Conservation (phyloP, 2,113 vertebrate genomes). For the Xenus cinereus region DNA sequence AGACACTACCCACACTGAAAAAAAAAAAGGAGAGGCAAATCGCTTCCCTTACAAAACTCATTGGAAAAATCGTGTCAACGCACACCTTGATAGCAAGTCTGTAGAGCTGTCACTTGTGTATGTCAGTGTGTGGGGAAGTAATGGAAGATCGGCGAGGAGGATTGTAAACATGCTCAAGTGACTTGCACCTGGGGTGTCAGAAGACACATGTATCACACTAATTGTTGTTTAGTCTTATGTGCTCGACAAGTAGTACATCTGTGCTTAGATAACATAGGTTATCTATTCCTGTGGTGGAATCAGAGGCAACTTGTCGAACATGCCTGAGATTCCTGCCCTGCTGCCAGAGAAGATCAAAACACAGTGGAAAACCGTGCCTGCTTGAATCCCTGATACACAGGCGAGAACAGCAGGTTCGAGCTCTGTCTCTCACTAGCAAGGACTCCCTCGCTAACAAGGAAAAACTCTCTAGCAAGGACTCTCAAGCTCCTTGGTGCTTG, state of each 20-base stretch:
- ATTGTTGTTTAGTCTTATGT: neutral
- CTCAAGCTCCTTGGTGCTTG: neutral
- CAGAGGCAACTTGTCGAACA: neutral
- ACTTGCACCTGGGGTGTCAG: neutral
- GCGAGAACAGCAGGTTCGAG: neutral
- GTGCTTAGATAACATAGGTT: neutral
- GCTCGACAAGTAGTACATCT: neutral
- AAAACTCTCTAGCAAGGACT: neutral
- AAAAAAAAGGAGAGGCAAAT: neutral
- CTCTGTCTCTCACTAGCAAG: neutral
- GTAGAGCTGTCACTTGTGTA: fast-evolving
- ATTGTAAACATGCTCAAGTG: neutral
- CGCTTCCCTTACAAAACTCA: neutral
- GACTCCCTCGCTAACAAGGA: neutral
- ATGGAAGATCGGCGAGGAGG: neutral
- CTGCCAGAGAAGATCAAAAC: neutral
- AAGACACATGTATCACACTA: neutral
- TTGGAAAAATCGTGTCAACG: neutral
- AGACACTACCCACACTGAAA: neutral
- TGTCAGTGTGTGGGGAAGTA: neutral
- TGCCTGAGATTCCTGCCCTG: neutral
- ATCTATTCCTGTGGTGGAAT: neutral
- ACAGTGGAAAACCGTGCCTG: neutral
- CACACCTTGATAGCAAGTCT: no score
- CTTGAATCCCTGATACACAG: neutral